Conservation (phyloP, 53 echinoderm and acorn worm species). For the Holothuria leucospilota region DNA sequence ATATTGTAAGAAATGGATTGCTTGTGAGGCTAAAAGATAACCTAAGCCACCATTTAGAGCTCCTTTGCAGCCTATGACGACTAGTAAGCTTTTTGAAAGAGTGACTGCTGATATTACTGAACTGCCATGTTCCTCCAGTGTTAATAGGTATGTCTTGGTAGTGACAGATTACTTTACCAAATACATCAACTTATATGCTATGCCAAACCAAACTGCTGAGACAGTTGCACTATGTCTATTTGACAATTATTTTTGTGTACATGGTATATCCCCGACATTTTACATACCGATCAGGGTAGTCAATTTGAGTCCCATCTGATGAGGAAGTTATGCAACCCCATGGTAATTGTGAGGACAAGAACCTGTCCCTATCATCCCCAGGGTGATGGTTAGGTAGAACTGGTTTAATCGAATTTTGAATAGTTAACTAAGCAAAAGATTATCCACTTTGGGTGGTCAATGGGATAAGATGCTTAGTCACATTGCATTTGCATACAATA, state of each 20-base stretch:
- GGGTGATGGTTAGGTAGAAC: slow-evolving; percentile 48
- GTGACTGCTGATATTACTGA: too few relatives aligned
- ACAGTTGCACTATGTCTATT: slow-evolving; percentile 48
- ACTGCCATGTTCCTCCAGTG: slow-evolving; percentile 46
- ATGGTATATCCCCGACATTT: slow-evolving; percentile 57
- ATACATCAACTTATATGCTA: too few relatives aligned
- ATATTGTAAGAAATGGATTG: too few relatives aligned
- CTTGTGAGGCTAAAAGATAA: slow-evolving; percentile 36
- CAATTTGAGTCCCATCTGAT: slow-evolving; percentile 56
- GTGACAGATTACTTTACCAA: too few relatives aligned
- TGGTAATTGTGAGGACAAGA: slow-evolving; percentile 45
- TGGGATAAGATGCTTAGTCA: slow-evolving; percentile 53
- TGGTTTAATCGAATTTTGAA: slow-evolving; percentile 56
- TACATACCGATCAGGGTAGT: too few relatives aligned
- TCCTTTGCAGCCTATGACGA: too few relatives aligned
- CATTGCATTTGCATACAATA: slow-evolving; percentile 49
- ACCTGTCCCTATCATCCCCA: not conserved
- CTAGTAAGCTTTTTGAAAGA: too few relatives aligned
- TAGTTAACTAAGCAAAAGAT: slow-evolving; percentile 47
- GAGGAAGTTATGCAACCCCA: not conserved
- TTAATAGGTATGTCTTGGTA: slow-evolving; percentile 60
- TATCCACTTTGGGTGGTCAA: slow-evolving; percentile 12
- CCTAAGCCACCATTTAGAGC: slow-evolving; percentile 53
- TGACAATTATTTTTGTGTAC: slow-evolving; percentile 52
- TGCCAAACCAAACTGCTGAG: too few relatives aligned